Evolutionary conservation across 2,888 invertebrate species (phyloP).

Genomic region (Antheraea assamensis): DNA sequence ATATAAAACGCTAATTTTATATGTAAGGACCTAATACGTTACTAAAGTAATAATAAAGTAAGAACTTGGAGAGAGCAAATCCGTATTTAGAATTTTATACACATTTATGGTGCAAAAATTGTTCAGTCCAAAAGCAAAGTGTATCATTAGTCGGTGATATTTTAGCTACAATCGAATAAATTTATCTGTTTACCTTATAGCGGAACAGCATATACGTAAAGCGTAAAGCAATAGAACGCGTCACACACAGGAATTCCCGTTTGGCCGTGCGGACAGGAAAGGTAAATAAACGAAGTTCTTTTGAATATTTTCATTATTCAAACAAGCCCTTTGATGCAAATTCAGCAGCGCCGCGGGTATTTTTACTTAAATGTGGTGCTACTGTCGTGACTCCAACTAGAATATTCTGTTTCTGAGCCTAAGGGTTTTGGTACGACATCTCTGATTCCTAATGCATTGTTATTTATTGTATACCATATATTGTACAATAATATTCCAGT

Average conservation of each 20-base stretch:
- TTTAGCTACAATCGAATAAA: background rate
- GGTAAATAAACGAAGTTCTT: slow-evolving; percentile 7
- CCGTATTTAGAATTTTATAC: too few relatives aligned
- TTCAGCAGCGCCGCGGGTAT: background rate
- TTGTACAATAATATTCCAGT: background rate
- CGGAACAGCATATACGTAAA: background rate
- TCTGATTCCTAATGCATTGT: background rate
- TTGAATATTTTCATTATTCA: slow-evolving; percentile 6
- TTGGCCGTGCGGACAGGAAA: background rate
- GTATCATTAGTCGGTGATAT: background rate
- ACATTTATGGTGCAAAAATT: background rate
- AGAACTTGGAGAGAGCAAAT: too few relatives aligned
- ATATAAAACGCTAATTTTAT: too few relatives aligned
- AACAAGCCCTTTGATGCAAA: background rate
- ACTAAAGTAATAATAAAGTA: background rate
- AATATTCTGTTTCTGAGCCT: background rate
- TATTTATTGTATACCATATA: background rate
- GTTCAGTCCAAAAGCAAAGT: background rate
- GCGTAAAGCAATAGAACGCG: background rate
- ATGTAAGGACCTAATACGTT: too few relatives aligned
- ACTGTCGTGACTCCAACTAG: background rate
- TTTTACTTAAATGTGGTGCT: background rate
- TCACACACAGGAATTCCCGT: background rate
- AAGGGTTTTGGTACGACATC: background rate
- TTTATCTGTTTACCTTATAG: background rate